These are phyloP conservation scores for Allochrocebus solatus DNA, from an alignment of 2,797 vertebrate genomes.

Conservation along the genomic window DNA sequence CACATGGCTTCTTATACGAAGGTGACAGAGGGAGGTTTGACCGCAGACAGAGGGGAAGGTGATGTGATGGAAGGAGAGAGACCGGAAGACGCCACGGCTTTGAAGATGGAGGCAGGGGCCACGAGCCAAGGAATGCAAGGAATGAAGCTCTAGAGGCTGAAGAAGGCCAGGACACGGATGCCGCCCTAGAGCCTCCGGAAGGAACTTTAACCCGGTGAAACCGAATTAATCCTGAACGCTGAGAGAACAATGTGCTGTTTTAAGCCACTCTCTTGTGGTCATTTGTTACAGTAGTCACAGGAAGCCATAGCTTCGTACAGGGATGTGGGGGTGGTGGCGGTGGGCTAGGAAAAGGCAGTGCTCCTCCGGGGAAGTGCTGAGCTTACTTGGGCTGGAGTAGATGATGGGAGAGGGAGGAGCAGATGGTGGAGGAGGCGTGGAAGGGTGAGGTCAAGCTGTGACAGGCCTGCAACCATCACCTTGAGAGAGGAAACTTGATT, in stretches of 20 bases:
- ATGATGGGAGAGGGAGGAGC: fast-evolving
- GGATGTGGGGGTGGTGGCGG: not conserved
- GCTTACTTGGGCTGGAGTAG: not conserved
- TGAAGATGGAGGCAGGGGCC: not conserved
- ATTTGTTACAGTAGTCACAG: not conserved
- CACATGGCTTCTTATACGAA: not conserved
- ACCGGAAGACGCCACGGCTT: not conserved
- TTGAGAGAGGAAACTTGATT: not conserved
- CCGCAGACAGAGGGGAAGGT: not conserved
- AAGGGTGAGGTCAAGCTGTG: fast-evolving
- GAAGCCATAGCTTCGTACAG: not conserved
- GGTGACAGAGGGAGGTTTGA: not conserved
- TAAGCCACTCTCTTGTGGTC: not conserved
- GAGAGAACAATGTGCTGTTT: not conserved
- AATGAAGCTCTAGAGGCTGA: not conserved
- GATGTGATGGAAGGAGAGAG: not conserved
- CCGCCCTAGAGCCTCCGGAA: not conserved
- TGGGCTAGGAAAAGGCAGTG: not conserved
- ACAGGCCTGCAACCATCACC: not conserved
- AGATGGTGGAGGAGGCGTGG: not conserved
- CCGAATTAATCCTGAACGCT: not conserved
- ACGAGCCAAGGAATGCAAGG: not conserved
- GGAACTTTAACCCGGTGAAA: not conserved
- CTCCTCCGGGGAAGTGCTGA: fast-evolving
- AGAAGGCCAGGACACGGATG: not conserved